Conservation (phyloP, 2,888 invertebrate species). For the Ochlodes sylvanus region DNA sequence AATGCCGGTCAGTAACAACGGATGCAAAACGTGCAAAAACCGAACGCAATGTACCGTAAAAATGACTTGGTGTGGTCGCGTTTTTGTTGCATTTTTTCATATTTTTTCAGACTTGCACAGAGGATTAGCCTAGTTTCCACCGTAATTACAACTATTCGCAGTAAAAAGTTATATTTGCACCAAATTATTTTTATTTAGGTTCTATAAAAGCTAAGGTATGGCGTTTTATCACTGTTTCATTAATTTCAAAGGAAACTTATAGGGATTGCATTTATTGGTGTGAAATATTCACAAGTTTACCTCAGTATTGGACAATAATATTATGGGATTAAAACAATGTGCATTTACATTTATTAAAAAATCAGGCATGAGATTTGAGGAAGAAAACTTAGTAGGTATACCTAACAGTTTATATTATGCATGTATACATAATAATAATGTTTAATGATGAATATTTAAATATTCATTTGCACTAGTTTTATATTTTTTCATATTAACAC, state of each 20-base stretch:
- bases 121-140: slow-evolving; percentile 36
- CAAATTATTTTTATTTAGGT: neutral
- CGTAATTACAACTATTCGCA: slow-evolving; percentile 21
- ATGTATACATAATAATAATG: neutral
- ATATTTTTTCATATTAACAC: neutral
- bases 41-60: slow-evolving; percentile 47
- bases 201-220: too few relatives aligned
- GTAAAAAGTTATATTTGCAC: slow-evolving; percentile 19
- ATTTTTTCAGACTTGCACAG: slow-evolving; percentile 22
- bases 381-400: too few relatives aligned
- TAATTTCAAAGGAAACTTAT: too few relatives aligned
- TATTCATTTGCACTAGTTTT: neutral
- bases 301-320: too few relatives aligned
- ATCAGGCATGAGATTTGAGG: too few relatives aligned
- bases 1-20: slow-evolving; percentile 34
- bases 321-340: too few relatives aligned
- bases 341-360: too few relatives aligned
- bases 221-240: too few relatives aligned
- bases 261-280: too few relatives aligned
- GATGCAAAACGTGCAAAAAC: slow-evolving; percentile 45
- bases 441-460: neutral
- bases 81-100: slow-evolving; percentile 22
- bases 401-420: too few relatives aligned
- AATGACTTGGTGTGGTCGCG: slow-evolving; percentile 43
- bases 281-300: too few relatives aligned